These are phyloP conservation scores for Spicauda simplicius DNA, from an alignment of 2,888 invertebrate species.

Conservation along the genomic window DNA sequence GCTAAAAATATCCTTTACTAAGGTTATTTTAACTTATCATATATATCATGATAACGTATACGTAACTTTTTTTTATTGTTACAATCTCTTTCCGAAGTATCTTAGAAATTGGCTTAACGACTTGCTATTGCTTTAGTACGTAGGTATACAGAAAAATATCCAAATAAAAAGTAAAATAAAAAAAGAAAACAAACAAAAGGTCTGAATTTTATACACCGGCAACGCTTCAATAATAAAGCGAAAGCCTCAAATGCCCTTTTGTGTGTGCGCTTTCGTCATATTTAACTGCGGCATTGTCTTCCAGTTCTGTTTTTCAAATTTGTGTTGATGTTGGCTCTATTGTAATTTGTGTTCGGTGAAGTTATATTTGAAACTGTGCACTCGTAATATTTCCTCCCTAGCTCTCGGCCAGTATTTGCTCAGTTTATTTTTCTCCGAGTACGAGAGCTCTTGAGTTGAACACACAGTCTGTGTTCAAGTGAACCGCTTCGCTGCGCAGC, in stretches of 20 bases:
- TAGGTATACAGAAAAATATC: not conserved
- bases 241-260: conserved; percentile 29
- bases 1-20: no score
- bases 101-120: no score
- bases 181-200: conserved; percentile 16
- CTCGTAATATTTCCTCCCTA: conserved; percentile 63
- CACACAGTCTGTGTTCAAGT: conserved; percentile 71
- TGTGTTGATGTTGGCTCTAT: conserved; percentile 36
- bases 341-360: conserved; percentile 49
- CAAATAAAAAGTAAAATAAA: not conserved
- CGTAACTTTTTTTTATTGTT: no score
- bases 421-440: conserved; percentile 74
- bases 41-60: no score
- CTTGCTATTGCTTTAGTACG: no score
- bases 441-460: conserved; percentile 61
- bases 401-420: conserved; percentile 69
- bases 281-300: conserved; percentile 33
- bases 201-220: conserved; percentile 24
- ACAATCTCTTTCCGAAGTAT: no score
- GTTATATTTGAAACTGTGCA: conserved; percentile 60
- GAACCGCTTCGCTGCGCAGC: conserved; percentile 57
- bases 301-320: conserved; percentile 28
- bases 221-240: conserved; percentile 27
- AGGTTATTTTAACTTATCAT: no score
- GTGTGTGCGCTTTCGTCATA: conserved; percentile 31